Evolutionary conservation across 35 echinoderm and acorn worm species (phyloP).

Genomic region (Anneissia japonica): DNA sequence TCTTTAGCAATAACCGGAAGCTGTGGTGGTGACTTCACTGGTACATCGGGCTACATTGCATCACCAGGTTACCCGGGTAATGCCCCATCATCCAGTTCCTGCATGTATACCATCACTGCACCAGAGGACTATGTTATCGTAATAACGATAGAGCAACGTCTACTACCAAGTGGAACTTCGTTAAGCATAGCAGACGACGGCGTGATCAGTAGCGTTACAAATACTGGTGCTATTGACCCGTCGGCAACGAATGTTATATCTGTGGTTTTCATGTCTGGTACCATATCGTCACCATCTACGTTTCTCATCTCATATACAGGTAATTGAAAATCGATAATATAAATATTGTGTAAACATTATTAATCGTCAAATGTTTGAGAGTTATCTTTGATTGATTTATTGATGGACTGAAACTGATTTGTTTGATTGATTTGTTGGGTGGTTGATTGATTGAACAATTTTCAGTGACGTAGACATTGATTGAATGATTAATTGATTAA

Average conservation of each 20-base stretch:
- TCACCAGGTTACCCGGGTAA: not conserved
- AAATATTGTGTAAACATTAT: too few species aligned
- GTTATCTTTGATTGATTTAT: too few species aligned
- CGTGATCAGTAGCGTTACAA: not conserved
- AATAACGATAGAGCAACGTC: not conserved
- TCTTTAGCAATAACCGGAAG: not conserved
- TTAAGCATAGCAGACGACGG: not conserved
- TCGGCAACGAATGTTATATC: not conserved
- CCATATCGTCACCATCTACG: not conserved
- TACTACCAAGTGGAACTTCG: not conserved
- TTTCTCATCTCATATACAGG: not conserved
- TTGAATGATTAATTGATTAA: too few species aligned
- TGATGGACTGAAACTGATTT: too few species aligned
- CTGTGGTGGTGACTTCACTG: not conserved
- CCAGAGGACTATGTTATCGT: not conserved
- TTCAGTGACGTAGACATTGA: too few species aligned
- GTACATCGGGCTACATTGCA: not conserved
- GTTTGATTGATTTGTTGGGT: too few species aligned
- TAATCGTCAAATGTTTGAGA: too few species aligned
- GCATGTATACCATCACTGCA: not conserved
- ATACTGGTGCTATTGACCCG: not conserved
- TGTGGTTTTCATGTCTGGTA: not conserved
- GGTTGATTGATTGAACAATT: too few species aligned
- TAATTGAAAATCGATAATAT: too few species aligned
- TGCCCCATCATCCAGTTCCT: not conserved